Percentiles rank a stretch among this genome's conserved stretches.
Conservation (phyloP, 2,797 vertebrate genomes). For the Hozukius guyotensis region DNA sequence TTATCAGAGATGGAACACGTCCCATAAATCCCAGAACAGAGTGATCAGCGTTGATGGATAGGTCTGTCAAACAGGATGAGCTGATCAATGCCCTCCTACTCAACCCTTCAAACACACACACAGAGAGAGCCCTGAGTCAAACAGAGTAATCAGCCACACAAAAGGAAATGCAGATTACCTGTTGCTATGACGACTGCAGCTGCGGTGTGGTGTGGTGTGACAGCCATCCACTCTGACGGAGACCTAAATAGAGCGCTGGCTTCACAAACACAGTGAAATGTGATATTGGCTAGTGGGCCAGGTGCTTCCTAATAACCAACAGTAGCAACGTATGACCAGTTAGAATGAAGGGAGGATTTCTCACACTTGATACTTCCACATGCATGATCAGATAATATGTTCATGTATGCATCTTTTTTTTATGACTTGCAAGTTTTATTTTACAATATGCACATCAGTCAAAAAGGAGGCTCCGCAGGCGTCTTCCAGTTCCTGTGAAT, state of each 20-base stretch:
- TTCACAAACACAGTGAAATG: constrained; percentile 59
- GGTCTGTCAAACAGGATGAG: constrained; percentile 69
- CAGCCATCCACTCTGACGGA: constrained; percentile 60
- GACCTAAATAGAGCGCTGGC: constrained; percentile 45
- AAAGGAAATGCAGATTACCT: constrained; percentile 81
- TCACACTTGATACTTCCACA: neutral
- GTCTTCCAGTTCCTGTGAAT: no score
- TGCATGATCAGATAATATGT: neutral
- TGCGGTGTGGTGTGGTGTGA: constrained; percentile 62
- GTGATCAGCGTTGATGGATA: constrained; percentile 58
- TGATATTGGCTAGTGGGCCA: constrained; percentile 58
- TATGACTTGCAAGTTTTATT: no score
- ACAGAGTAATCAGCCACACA: constrained; percentile 78
- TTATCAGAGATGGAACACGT: constrained; percentile 60
- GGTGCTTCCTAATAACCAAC: constrained; percentile 57
- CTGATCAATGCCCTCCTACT: constrained; percentile 68
- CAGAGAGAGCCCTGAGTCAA: constrained; percentile 47
- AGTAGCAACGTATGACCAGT: neutral
- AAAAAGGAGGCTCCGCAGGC: no score
- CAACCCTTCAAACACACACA: constrained; percentile 39
- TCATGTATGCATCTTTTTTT: neutral
- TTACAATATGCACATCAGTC: no score
- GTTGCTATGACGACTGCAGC: constrained; percentile 88
- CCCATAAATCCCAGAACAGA: constrained; percentile 58
- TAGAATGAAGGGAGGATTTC: neutral